Evolutionary conservation across 2,888 invertebrate genomes (phyloP).

Genomic region (Andrena praecox): DNA sequence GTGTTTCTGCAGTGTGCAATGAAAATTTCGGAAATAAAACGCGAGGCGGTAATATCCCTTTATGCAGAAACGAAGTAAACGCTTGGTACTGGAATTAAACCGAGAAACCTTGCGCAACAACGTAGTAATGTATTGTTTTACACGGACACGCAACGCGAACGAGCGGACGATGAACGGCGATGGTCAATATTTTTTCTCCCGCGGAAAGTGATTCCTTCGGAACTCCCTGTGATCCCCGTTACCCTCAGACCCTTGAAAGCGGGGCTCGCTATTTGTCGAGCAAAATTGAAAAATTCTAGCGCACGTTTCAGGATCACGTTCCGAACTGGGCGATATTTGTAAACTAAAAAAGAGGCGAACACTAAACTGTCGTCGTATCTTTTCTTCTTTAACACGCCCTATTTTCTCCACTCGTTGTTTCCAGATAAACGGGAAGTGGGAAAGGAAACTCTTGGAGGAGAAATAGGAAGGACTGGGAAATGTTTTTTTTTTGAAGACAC

Average conservation of each 20-base stretch:
- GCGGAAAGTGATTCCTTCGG: constrained; percentile 28
- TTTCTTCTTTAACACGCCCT: constrained; percentile 4
- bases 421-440: background rate
- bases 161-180: constrained; percentile 1
- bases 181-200: constrained; percentile 10
- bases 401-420: constrained; percentile 1
- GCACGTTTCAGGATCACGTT: constrained; percentile 49
- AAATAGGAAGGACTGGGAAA: background rate
- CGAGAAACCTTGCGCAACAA: background rate
- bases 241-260: constrained; percentile 29
- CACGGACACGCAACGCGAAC: background rate
- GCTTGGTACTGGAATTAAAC: constrained; percentile 11
- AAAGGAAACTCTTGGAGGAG: background rate
- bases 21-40: background rate
- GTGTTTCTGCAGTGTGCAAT: background rate
- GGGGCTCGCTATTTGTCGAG: constrained; percentile 46
- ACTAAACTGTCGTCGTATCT: constrained; percentile 14
- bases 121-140: background rate
- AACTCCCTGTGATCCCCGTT: constrained; percentile 22
- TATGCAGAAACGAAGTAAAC: background rate
- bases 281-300: constrained; percentile 65
- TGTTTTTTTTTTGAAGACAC: background rate
- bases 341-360: constrained; percentile 18
- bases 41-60: background rate
- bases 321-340: constrained; percentile 21